Evolutionary conservation across 2,113 vertebrate species (phyloP).

Genomic region (Crotalus viridis): DNA sequence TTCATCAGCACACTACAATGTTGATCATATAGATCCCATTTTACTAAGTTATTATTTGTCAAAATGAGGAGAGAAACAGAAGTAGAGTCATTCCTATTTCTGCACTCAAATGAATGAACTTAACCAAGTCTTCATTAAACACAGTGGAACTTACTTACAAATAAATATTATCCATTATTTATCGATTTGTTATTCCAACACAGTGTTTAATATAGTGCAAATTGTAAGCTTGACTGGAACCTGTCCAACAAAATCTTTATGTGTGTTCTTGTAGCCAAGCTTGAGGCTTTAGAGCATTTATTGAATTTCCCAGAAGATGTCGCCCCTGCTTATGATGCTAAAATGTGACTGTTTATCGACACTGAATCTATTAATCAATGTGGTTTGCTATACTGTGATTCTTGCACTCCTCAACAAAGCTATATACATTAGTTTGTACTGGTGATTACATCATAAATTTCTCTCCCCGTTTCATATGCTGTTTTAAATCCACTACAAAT

Average conservation of each 20-base stretch:
- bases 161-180: neutral
- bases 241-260: neutral
- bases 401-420: neutral
- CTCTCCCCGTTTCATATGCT: neutral
- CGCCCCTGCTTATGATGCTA: neutral
- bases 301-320: slow-evolving; percentile 12
- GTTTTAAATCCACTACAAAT: neutral
- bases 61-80: neutral
- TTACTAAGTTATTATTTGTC: neutral
- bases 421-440: neutral
- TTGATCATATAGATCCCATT: neutral
- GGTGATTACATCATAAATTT: neutral
- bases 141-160: neutral
- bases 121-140: neutral
- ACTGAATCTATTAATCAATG: neutral
- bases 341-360: neutral
- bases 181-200: neutral
- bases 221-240: neutral
- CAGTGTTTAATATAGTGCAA: neutral
- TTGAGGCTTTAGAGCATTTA: neutral
- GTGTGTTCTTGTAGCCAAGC: neutral
- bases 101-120: neutral
- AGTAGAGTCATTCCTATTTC: neutral
- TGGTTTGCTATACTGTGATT: neutral
- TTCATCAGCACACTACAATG: neutral